These are phyloP conservation scores for Pemphigus obesinymphae DNA, from an alignment of 1,140 invertebrate genomes.

Conservation along the genomic window DNA sequence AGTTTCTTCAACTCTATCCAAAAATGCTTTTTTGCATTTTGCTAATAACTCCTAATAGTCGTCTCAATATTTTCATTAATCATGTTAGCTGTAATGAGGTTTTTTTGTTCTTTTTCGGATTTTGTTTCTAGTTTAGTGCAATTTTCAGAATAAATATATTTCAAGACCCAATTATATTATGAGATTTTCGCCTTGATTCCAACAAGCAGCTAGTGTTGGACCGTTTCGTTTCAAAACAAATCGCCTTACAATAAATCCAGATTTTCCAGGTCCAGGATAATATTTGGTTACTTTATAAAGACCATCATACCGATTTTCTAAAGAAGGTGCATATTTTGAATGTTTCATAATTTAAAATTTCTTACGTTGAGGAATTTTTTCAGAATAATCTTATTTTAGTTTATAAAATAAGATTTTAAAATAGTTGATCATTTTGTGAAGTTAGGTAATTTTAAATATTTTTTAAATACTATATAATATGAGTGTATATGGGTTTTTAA, in stretches of 20 bases:
- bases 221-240: slow-evolving; percentile 76
- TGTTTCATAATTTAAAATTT: too few relatives aligned
- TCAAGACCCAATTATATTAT: slow-evolving; percentile 51
- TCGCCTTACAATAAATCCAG: slow-evolving; percentile 76
- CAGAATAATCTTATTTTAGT: too few relatives aligned
- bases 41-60: slow-evolving; percentile 54
- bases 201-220: slow-evolving; percentile 77
- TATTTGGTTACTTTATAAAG: slow-evolving; percentile 80
- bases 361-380: too few relatives aligned
- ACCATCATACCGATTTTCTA: too few relatives aligned
- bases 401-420: too few relatives aligned
- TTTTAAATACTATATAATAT: too few relatives aligned
- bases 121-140: slow-evolving; percentile 53
- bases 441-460: too few relatives aligned
- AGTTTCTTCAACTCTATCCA: slow-evolving; percentile 60
- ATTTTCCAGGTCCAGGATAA: slow-evolving; percentile 72
- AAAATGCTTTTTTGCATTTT: slow-evolving; percentile 58
- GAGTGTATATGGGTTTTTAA: too few relatives aligned
- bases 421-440: too few relatives aligned
- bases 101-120: slow-evolving; percentile 53
- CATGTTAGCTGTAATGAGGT: slow-evolving; percentile 59
- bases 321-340: too few relatives aligned
- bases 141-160: too few relatives aligned
- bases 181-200: slow-evolving; percentile 60
- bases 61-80: slow-evolving; percentile 64